Evolutionary conservation across 2,797 vertebrate genomes (phyloP).

Genomic region (Crypturellus tataupa): DNA sequence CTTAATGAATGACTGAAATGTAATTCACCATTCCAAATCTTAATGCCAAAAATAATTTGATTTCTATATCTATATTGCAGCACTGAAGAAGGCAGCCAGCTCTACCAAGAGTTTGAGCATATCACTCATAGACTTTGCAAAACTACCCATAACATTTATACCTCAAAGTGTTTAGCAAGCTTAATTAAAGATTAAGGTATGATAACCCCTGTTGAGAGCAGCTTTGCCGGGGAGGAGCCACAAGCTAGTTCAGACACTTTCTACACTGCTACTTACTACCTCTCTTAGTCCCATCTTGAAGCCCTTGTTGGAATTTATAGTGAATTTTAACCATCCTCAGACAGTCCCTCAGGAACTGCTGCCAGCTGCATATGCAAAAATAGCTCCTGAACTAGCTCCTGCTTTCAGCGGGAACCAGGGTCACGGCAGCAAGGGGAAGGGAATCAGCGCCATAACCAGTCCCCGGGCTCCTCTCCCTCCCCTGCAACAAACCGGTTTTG

Average conservation of each 20-base stretch:
- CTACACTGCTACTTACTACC: not conserved
- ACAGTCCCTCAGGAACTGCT: not conserved
- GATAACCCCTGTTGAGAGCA: not conserved
- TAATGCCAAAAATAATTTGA: not conserved
- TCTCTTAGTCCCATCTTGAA: not conserved
- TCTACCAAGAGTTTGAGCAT: not conserved
- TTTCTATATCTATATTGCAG: not conserved
- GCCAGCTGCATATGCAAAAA: slow-evolving; percentile 43
- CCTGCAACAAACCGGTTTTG: not conserved
- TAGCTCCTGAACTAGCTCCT: slow-evolving; percentile 19
- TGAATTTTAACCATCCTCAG: slow-evolving; percentile 4
- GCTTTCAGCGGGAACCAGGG: not conserved
- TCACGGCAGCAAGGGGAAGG: not conserved
- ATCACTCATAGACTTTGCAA: not conserved
- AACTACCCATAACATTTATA: not conserved
- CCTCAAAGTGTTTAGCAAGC: not conserved
- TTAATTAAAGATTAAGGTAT: not conserved
- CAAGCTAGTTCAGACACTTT: not conserved
- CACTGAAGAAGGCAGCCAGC: not conserved
- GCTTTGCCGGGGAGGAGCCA: not conserved
- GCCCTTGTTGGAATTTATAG: not conserved
- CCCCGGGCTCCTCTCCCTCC: not conserved
- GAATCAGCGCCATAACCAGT: not conserved
- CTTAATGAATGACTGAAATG: not conserved
- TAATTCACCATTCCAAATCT: not conserved